Evolutionary conservation across 2,797 vertebrate genomes (phyloP), one percentile per base, ranked within the genome.

Genomic region (Tenualosa ilisha): DNA sequence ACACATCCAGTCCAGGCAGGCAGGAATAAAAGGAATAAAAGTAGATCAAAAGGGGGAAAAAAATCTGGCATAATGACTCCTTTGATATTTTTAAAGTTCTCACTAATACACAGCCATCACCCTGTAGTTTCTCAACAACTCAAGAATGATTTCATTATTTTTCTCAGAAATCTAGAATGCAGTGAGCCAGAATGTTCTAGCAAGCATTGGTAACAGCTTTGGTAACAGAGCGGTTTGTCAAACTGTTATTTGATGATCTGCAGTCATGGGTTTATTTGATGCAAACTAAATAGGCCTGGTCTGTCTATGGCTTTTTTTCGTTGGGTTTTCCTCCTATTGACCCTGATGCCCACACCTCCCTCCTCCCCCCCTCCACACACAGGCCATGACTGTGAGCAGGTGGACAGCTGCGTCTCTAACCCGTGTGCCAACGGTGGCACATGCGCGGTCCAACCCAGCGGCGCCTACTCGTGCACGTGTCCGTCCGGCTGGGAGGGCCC

Each of bases 361-460:
- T 12, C 50, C 50, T 51, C 11, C 51, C 13, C 51, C 51, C 12
- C 51, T 13, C 54, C 54, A 56, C 59, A n/a, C 59, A 63, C 59
- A 63, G 59, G 59, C 6, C 59, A 85, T 2, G 92, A 91, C n/a
- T 99, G 97, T 91, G 96, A 97, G 84, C 93, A 93, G 46, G 95
- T 96, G 1, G 97, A 99, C 87, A 96, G 95, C 91, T 99, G 98
- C 88, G 92, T 95, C 0, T 97, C 97, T 17, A 94, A 96, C 26
- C 97, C 98, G 0, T 99, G 97, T 89, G 94, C 95, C 82, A 97
- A 99, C 0, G 95, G 95, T 8, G 98, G 97, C 24, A 93, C 87
- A 0, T 99, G 97, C 81, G 92, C 91, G 2, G 93, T 96, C 1
- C 83, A 31, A 9, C 89, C 94, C n/a, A 96, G 94, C 79, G 94